Evolutionary conservation across 1,140 invertebrate genomes (phyloP).

Genomic region (Ceratosolen solmsi): DNA sequence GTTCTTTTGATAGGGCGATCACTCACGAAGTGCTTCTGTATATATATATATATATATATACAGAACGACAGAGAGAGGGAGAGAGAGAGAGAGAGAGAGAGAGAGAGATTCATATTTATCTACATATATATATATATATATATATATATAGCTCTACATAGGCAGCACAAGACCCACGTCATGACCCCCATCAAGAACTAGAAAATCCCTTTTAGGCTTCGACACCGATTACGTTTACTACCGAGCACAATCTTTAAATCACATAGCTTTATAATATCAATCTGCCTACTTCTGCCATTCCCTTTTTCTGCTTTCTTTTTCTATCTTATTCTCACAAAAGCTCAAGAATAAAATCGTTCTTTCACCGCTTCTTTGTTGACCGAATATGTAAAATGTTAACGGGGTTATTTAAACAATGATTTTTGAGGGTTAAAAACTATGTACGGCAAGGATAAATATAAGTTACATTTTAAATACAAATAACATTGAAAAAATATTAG

Average conservation of each 20-base stretch:
- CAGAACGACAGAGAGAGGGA: neutral
- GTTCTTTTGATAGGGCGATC: neutral
- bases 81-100: neutral
- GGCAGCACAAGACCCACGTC: neutral
- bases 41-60: neutral
- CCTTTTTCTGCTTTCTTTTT: neutral
- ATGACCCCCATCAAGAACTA: constrained; percentile 8
- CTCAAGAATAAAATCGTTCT: constrained; percentile 3
- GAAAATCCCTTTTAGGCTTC: constrained; percentile 9
- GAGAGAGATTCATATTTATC: neutral
- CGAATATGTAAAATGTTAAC: neutral
- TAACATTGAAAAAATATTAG: too few species aligned
- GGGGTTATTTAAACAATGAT: constrained; percentile 20
- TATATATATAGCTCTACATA: neutral
- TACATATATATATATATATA: neutral
- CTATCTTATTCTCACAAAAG: neutral
- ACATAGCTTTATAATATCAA: neutral
- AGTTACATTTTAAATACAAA: too few species aligned
- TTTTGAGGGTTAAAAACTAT: neutral
- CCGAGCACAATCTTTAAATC: neutral
- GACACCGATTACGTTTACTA: neutral
- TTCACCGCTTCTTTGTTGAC: constrained; percentile 1
- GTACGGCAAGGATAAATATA: too few species aligned
- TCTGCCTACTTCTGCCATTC: constrained; percentile 5
- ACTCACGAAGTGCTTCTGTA: neutral